A percentile compares a stretch with the other conserved stretches of the same genome.
phyloP scores from a whole-genome alignment of 2,113 vertebrate species.

The Hydrochoerus hydrochaeris region DNA sequence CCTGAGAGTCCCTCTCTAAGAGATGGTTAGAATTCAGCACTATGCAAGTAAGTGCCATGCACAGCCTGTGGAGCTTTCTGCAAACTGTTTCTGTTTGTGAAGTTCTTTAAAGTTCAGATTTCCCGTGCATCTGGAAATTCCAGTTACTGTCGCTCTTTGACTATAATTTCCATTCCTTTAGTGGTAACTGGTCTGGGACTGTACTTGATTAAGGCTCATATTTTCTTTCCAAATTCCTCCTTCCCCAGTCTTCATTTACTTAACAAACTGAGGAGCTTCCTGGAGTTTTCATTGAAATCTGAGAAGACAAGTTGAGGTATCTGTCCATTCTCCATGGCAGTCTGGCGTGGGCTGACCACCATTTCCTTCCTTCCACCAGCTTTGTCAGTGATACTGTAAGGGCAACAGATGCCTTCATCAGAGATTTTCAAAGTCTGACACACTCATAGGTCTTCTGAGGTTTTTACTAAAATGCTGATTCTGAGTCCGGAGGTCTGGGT shows the following conservation, averaged over 20 bases:
- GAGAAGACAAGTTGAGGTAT: slow-evolving; percentile 15
- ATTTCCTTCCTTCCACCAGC: background rate
- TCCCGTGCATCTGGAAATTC: slow-evolving; percentile 74
- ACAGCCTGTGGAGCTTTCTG: background rate
- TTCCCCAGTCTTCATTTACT: slow-evolving; percentile 60
- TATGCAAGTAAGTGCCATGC: background rate
- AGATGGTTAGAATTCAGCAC: slow-evolving; percentile 18
- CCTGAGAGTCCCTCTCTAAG: background rate
- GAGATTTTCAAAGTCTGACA: background rate
- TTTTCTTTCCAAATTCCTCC: slow-evolving; percentile 53
- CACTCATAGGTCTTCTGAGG: background rate
- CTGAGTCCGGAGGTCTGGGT: background rate
- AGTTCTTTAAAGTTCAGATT: slow-evolving; percentile 65
- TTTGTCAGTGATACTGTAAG: background rate
- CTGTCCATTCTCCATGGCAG: background rate
- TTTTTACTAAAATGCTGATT: slow-evolving; percentile 30
- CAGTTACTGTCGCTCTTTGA: slow-evolving; percentile 50
- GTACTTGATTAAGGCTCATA: slow-evolving; percentile 65
- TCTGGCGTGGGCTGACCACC: background rate
- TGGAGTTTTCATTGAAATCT: slow-evolving; percentile 40
- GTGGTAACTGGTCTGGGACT: slow-evolving; percentile 50
- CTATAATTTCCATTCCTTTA: slow-evolving; percentile 70
- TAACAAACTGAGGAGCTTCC: slow-evolving; percentile 43
- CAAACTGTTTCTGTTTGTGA: slow-evolving; percentile 57
- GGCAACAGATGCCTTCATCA: background rate